phyloP scores from a whole-genome alignment of 2,888 invertebrate species.

The Torymus texanus region DNA sequence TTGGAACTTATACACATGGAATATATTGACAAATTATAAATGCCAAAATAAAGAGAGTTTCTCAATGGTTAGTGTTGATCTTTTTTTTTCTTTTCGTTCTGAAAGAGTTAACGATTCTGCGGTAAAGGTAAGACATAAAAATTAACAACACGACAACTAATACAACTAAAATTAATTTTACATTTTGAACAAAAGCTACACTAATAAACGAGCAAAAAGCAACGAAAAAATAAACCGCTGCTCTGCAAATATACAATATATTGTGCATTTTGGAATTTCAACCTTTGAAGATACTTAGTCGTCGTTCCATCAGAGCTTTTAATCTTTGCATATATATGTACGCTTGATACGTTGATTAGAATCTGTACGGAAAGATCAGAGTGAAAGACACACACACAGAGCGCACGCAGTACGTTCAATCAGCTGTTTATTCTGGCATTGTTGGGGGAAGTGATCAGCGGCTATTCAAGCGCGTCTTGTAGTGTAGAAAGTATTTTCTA shows the following conservation, averaged over 20 bases:
- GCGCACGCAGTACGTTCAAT: conserved; percentile 40
- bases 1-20: conserved; percentile 39
- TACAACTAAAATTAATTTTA: neutral
- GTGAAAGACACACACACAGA: neutral
- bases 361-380: too few relatives aligned
- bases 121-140: conserved; percentile 36
- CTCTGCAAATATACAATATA: neutral
- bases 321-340: too few relatives aligned
- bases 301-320: too few relatives aligned
- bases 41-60: conserved; percentile 60
- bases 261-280: too few relatives aligned
- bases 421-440: conserved; percentile 69
- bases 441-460: conserved; percentile 47
- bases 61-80: conserved; percentile 49
- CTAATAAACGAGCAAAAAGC: neutral
- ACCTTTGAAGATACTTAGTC: too few relatives aligned
- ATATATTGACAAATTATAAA: conserved; percentile 39
- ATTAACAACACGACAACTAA: conserved; percentile 23
- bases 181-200: conserved; percentile 4
- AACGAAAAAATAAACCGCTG: neutral
- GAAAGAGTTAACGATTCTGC: conserved; percentile 22
- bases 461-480: conserved; percentile 58
- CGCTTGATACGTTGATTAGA: too few relatives aligned
- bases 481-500: conserved; percentile 61
- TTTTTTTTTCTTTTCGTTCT: conserved; percentile 48